Base-by-base conservation (phyloP, 2,888 invertebrate genomes). In the Stomorhina lunata region DNA sequence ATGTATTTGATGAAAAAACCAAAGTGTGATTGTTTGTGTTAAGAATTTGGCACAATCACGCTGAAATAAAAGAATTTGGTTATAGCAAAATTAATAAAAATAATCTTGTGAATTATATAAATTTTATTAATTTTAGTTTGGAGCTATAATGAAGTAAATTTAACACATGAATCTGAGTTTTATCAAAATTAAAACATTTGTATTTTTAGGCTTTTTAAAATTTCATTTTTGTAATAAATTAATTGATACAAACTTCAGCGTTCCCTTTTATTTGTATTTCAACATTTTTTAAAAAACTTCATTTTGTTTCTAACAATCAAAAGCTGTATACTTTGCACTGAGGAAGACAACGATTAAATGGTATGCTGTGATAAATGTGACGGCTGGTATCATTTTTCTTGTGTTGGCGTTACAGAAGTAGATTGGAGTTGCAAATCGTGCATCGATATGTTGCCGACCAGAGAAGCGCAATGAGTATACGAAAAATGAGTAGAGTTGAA, bases 191-290 rank as follows among this genome's bases (percentile, higher is more conserved):
- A n/a, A n/a, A n/a, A n/a, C n/a, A 43, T 27, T n/a, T 53, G 6
- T 25, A 27, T 27, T 53, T 27, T 6, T 27, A 25, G 27, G 53
- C 4, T 27, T 40, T 59, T 53, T 53, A 53, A 53, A 53, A 53
- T 53, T 53, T n/a, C n/a, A n/a, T n/a, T 53, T 50, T 50, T 50
- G 0, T 27, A 50, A 50, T 50, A 50, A 50, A 50, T 27, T 25
- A 50, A 50, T 50, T 50, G 50, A 50, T n/a, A 27, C 6, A n/a
- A 53, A 53, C 25, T 53, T 53, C n/a, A 53, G 53, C 27, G 27
- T n/a, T 27, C 7, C 27, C 15, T 15, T n/a, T 40, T 7, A 15
- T 40, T 40, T 40, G n/a, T n/a, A n/a, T n/a, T n/a, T n/a, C n/a
- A n/a, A n/a, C 2, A 34, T 34, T 43, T 43, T 43, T 43, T 27